Base-by-base conservation (phyloP, 2,888 invertebrate species). In the Syrphus vitripennis region DNA sequence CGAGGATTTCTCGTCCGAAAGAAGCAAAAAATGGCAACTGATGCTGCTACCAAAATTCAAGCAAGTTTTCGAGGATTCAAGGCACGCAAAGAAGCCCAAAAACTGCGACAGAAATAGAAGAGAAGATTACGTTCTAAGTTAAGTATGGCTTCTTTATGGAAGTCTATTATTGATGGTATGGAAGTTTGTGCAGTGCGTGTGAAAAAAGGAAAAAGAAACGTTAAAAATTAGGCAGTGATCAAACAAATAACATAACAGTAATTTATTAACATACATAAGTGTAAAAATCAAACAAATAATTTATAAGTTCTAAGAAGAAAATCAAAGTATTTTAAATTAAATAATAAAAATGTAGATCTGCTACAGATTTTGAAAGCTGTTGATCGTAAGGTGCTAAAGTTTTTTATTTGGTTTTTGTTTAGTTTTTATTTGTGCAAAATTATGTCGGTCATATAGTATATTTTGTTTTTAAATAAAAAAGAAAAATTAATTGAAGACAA, bases 61-160 rank as follows among this genome's bases (percentile, higher is more conserved):
- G 92, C 93, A 0, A 90, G 91, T 21, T 93, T 92, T 89, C 91
- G 93, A n/a, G 93, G 92, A n/a, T 93, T 92, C 77, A 92, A 92
- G 88, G 91, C 90, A 26, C 91, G 93, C 37, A 92, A 92, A 82
- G 92, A 92, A 48, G 88, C 90, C 4, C 90, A 91, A 75, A 90
- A 92, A 67, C 53, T 91, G 14, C 91, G 91, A 72, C 90, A 91
- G 67, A 89, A 90, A 48, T 91, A 89, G 67, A 76, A 42, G 9
- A 16, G 16, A 26, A 7, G 4, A 31, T 16, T n/a, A 4, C 10
- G 3, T 16, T 67, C 40, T 19, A 26, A 50, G 9, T 55, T 63
- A 48, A 31, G 40, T 57, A 45, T 67, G 71, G 26, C 69, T 34
- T 57, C 42, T 70, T 53, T 75, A 14, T 67, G 26, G 53, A 67